Evolutionary conservation across 2,113 vertebrate genomes (phyloP), one percentile per base, ranked within the genome.

Genomic region (Microcebus murinus): DNA sequence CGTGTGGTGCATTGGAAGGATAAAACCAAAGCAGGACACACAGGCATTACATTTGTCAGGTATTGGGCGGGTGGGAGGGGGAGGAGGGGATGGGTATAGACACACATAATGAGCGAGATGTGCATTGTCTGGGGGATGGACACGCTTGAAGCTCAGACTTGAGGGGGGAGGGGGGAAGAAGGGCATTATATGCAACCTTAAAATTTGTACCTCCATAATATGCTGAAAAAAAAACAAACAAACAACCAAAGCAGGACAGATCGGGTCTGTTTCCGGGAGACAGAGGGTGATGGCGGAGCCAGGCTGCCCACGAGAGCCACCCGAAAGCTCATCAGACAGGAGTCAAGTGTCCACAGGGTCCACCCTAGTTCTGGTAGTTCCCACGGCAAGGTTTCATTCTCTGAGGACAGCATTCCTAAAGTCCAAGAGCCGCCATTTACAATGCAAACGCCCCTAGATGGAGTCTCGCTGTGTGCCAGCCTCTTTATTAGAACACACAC

Each of bases 301-400:
- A 5, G 31, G 18, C 0, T 8, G 5, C 4, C 36, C 10, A 2
- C 9, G 0, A 8, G 39, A 8, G 4, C 27, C 11, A 1, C 2
- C 1, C 2, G 23, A 4, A 36, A 29, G 14, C 48, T 31, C 3
- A 0, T 25, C 21, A 15, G 25, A 11, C 15, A 0, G 0, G 1
- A 29, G 42, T 11, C 4, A 31, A 6, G 27, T 17, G n/a, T 31
- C 31, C 34, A 17, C 31, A 17, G 20, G 1, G 10, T 18, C 39
- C 25, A 48, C 23, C 20, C 17, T 4, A 11, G 52, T 9, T 36
- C 67, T 8, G 12, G 6, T 39, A 45, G 15, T 0, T 0, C 4
- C n/a, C 14, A 0, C 18, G 0, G 8, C 8, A 31, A 0, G 0
- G 6, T 11, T 2, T 36, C 36, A 1, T 1, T 14, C 36, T 23